Base-by-base conservation (phyloP, 2,113 vertebrate genomes). In the Cyanoliseus patagonus region DNA sequence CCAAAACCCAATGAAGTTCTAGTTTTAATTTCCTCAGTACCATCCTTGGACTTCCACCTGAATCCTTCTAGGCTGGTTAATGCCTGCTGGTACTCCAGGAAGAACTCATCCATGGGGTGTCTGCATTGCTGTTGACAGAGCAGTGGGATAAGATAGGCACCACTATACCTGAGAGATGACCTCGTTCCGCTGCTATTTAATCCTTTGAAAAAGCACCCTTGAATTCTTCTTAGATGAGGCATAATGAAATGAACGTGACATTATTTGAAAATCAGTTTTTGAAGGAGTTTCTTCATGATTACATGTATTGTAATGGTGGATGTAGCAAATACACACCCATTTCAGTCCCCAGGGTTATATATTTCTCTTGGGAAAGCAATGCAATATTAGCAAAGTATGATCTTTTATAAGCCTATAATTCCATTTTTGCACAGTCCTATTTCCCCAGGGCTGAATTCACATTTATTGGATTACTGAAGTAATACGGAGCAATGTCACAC, bases 341-440 rank as follows among this genome's bases (percentile, higher is more conserved):
- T 95, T 90, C 47, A 57, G 35, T 83, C 75, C 82, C 49, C 63
- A 52, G 17, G 57, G 75, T 41, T 69, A 83, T 77, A 66, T 27
- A 76, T 83, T 79, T 90, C 85, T 90, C 88, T 86, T 73, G 88
- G 72, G 92, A 86, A 93, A 90, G 37, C 24, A 77, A 66, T 49
- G 41, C 24, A 83, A 86, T 92, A 83, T 88, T 87, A 93, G 63
- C 79, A 80, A 95, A 83, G 75, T 57, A 83, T 41, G 63, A 83
- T 86, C 44, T 94, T 95, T 92, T 95, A 87, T 86, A 93, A 94
- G 83, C 67, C 41, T 83, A 37, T 96, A 92, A 95, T 95, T 92
- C 90, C 31, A 77, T 94, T 94, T 95, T 93, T 86, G 61, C 72
- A 80, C 79, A 49, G 67, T 69, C 80, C 41, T 83, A 41, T 95